Conservation (phyloP, 2,888 invertebrate species). For the Melanostoma mellinum region DNA sequence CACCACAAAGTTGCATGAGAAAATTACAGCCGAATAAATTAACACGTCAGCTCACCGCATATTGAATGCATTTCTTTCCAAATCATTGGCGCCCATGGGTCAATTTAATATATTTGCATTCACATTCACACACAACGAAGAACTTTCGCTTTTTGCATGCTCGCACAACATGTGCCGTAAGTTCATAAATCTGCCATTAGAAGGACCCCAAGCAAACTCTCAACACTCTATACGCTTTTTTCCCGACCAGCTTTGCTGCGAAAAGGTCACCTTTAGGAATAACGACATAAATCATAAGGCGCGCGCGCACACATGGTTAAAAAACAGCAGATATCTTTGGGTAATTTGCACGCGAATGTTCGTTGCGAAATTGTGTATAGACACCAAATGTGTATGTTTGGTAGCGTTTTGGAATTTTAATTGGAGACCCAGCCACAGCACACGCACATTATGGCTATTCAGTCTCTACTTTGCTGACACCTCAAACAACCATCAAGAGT, state of each 20-base stretch:
- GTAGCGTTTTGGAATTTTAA: constrained; percentile 68
- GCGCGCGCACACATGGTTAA: constrained; percentile 38
- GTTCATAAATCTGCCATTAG: constrained; percentile 57
- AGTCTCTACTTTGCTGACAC: constrained; percentile 34
- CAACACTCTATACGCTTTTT: constrained; percentile 46
- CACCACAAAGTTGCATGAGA: constrained; percentile 36
- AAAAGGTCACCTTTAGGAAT: constrained; percentile 54
- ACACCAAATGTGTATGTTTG: constrained; percentile 29
- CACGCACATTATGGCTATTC: constrained; percentile 42
- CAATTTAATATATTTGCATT: constrained; percentile 3
- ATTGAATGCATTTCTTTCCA: constrained; percentile 43
- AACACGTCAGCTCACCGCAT: background rate
- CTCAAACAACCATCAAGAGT: constrained; percentile 31
- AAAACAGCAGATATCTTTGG: constrained; percentile 32
- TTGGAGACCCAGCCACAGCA: constrained; percentile 46
- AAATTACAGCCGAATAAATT: constrained; percentile 22
- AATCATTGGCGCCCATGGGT: constrained; percentile 48
- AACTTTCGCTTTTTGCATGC: constrained; percentile 69
- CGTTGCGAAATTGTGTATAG: constrained; percentile 44
- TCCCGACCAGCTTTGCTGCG: constrained; percentile 6
- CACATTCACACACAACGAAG: constrained; percentile 23
- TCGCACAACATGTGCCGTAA: constrained; percentile 47
- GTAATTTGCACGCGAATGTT: constrained; percentile 67
- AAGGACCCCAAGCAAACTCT: constrained; percentile 20
- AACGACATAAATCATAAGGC: constrained; percentile 61